A percentile compares a stretch with the other conserved stretches of the same genome.
Conservation (phyloP, 2,888 invertebrate species). For the Tetragonisca angustula region DNA sequence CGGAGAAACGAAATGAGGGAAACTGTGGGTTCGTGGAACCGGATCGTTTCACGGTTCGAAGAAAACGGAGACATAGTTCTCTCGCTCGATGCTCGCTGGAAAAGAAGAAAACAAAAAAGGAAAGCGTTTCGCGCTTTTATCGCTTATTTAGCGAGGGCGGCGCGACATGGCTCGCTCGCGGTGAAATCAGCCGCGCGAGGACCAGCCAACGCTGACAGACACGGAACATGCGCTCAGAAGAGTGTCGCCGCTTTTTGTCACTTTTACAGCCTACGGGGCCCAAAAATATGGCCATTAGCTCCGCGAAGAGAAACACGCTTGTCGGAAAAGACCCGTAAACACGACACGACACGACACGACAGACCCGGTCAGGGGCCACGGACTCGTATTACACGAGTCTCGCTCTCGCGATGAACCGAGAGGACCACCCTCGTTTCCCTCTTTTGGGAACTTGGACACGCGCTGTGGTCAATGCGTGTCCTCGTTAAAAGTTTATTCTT, state of each 20-base stretch:
- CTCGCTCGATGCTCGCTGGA: background rate
- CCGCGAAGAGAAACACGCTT: slow-evolving; percentile 66
- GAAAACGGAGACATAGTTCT: slow-evolving; percentile 15
- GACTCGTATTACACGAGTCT: slow-evolving; percentile 69
- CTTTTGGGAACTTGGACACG: slow-evolving; percentile 14
- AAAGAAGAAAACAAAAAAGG: too few species aligned
- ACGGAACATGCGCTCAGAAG: slow-evolving; percentile 78
- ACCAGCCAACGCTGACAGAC: slow-evolving; percentile 76
- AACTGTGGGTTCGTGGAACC: background rate
- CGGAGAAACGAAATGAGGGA: background rate
- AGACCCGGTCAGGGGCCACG: slow-evolving; percentile 56
- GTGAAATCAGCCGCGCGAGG: slow-evolving; percentile 55
- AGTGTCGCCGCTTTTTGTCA: slow-evolving; percentile 79
- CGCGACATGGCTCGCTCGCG: slow-evolving; percentile 19
- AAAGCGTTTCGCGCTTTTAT: slow-evolving; percentile 57
- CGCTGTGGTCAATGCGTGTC: background rate
- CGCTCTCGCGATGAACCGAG: background rate
- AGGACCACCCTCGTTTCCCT: slow-evolving; percentile 12
- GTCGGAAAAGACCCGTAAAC: slow-evolving; percentile 65
- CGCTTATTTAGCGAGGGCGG: slow-evolving; percentile 45
- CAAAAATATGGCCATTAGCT: slow-evolving; percentile 78
- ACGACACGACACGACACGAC: slow-evolving; percentile 68
- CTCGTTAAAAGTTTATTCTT: too few species aligned
- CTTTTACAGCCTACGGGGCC: slow-evolving; percentile 75
- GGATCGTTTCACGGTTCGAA: background rate